These are phyloP conservation scores for Isaurus tuberculatus DNA, from an alignment of 92 coral and sea anemone genomes.

Conservation along the genomic window DNA sequence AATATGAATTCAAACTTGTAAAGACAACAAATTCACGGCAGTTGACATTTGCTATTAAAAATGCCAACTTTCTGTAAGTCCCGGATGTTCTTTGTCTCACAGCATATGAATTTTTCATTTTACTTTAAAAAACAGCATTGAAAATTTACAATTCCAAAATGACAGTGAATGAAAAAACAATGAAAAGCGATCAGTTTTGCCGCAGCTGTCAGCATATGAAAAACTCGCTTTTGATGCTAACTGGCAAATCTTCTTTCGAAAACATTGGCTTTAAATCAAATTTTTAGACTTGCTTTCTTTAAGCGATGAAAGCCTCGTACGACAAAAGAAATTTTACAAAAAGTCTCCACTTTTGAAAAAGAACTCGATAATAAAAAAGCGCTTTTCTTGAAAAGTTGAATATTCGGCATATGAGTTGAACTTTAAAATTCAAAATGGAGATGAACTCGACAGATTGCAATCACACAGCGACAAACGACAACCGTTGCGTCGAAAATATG, in stretches of 20 bases:
- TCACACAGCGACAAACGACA: background rate
- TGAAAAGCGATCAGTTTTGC: slow-evolving; percentile 69
- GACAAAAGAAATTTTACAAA: background rate
- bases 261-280: background rate
- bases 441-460: slow-evolving; percentile 12
- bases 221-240: slow-evolving; percentile 19
- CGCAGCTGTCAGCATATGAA: slow-evolving; percentile 76
- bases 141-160: slow-evolving; percentile 88
- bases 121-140: slow-evolving; percentile 43
- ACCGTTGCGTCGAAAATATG: slow-evolving; percentile 17
- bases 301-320: background rate
- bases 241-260: slow-evolving; percentile 27
- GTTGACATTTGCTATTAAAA: slow-evolving; percentile 24
- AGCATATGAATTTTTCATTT: slow-evolving; percentile 49
- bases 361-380: background rate
- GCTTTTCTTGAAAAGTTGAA: background rate
- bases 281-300: background rate
- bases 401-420: slow-evolving; percentile 25
- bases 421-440: slow-evolving; percentile 26
- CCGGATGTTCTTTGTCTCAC: slow-evolving; percentile 46
- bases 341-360: background rate
- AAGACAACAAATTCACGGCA: background rate
- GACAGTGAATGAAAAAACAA: slow-evolving; percentile 82
- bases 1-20: slow-evolving; percentile 4
- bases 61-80: background rate